Evolutionary conservation across 2,113 vertebrate species (phyloP).

Genomic region (Brachirus orientalis): DNA sequence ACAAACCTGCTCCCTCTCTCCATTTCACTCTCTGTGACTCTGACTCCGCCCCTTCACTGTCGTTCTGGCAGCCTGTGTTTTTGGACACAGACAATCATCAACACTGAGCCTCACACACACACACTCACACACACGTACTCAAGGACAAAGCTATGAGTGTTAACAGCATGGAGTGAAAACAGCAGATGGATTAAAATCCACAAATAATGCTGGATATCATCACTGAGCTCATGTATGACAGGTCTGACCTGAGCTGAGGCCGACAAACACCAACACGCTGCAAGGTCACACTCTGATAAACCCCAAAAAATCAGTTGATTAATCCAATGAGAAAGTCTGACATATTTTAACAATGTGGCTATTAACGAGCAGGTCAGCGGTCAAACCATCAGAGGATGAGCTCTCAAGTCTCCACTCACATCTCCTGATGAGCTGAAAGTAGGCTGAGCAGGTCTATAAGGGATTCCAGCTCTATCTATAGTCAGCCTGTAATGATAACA

Average conservation of each 20-base stretch:
- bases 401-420: conserved; percentile 15
- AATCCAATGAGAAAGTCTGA: conserved; percentile 10
- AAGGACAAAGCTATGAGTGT: conserved; percentile 29
- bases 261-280: neutral
- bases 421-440: conserved; percentile 47
- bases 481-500: conserved; percentile 48
- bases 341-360: neutral
- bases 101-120: neutral
- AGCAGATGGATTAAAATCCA: conserved; percentile 30
- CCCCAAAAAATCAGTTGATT: neutral
- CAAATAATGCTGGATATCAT: neutral
- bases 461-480: conserved; percentile 68
- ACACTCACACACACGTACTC: conserved; percentile 31
- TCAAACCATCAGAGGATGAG: conserved; percentile 8
- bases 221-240: conserved; percentile 24
- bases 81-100: no score
- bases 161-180: neutral
- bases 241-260: conserved; percentile 6
- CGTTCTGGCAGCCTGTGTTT: conserved; percentile 36
- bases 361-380: conserved; percentile 34
- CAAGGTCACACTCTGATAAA: conserved; percentile 18
- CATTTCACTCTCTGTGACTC: conserved; percentile 19
- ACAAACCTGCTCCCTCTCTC: neutral
- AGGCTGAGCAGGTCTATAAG: conserved; percentile 51
- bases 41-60: neutral